Base-by-base conservation (phyloP, 2,797 vertebrate genomes). In the Syndactyla subalaris region DNA sequence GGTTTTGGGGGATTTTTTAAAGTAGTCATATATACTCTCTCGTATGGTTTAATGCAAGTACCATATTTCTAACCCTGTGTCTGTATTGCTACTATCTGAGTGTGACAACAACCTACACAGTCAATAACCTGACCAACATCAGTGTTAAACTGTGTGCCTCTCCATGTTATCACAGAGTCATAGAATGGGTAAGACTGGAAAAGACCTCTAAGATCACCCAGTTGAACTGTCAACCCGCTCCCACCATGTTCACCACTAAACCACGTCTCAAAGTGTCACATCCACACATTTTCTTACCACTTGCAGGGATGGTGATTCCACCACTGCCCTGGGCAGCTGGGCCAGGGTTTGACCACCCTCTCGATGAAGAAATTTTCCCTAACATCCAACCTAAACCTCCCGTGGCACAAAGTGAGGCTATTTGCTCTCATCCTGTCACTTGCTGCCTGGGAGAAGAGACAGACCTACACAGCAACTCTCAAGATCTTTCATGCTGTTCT, bases 131-230 rank as follows among this genome's bases (percentile, higher is more conserved):
- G 68, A 57, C 24, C 2, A 2, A 46, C 5, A 39, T 16, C 36
- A 54, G 15, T 0, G 0, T 6, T 29, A 21, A 21, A 51, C 16
- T 2, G 6, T 15, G 34, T 49, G 26, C 10, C 78, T 52, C 59
- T 57, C 29, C 5, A 10, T 1, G 0, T 21, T 38, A 76, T 30
- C 36, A 70, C 27, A 81, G 61, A 19, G 18, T 22, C 45, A 73
- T 1, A n/a, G 36, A 70, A 57, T n/a, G n/a, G 12, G 51, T 45
- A 38, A 52, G 51, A 30, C 51, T 51, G 72, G n/a, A 51, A 51
- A 51, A 45, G 8, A n/a, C 9, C 29, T 63, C 57, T 38, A 57
- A 22, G 29, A 63, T 43, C 51, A 51, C 23, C 20, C 34, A 15
- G 14, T 0, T 45, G 38, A 71, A 45, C n/a, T 26, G n/a, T 22